A percentile compares a stretch with the other conserved stretches of the same genome.
Evolutionary conservation across 1,140 invertebrate genomes (phyloP).

Genomic region (Dolichoris vasculosae): DNA sequence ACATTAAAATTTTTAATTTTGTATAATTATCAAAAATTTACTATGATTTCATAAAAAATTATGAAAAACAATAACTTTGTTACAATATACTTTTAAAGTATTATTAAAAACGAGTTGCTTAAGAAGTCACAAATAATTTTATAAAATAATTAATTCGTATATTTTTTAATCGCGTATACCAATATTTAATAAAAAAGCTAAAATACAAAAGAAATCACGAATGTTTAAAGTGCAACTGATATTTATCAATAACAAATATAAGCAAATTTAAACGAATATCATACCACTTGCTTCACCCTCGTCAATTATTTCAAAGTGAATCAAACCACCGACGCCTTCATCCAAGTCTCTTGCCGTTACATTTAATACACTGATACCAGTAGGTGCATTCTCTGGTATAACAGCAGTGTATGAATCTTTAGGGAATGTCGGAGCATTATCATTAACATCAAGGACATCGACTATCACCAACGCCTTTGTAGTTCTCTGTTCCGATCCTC

Average conservation of each 20-base stretch:
- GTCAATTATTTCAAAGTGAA: conserved; percentile 82
- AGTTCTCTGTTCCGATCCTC: conserved; percentile 79
- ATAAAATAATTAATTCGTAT: neutral
- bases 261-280: neutral
- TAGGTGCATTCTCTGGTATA: conserved; percentile 83
- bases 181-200: too few species aligned
- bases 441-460: conserved; percentile 88
- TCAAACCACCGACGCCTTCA: conserved; percentile 80
- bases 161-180: too few species aligned
- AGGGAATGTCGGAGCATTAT: conserved; percentile 81
- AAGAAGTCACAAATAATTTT: too few species aligned
- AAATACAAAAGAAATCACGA: too few species aligned
- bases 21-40: neutral
- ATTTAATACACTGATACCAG: conserved; percentile 81
- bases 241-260: neutral
- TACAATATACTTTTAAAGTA: neutral
- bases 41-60: neutral
- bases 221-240: too few species aligned
- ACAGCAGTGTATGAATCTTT: conserved; percentile 76
- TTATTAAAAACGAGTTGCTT: neutral
- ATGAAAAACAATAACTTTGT: neutral
- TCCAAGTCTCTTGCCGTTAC: conserved; percentile 87
- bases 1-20: neutral
- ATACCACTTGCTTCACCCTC: conserved; percentile 82
- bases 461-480: conserved; percentile 79